These are phyloP conservation scores for Ciconia stormi DNA, from an alignment of 2,113 vertebrate species.

Conservation along the genomic window DNA sequence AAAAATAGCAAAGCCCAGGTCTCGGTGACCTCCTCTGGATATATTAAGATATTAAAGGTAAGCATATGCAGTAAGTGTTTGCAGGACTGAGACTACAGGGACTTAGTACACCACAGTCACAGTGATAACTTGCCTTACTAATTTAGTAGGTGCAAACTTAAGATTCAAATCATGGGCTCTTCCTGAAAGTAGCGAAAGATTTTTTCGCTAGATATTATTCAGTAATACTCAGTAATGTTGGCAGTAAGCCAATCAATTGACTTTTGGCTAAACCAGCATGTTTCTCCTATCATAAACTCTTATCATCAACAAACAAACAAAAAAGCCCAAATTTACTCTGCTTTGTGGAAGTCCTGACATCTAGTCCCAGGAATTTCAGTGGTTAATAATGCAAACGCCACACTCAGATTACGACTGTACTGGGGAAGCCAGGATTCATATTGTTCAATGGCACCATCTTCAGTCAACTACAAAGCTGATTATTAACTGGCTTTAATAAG, in stretches of 20 bases:
- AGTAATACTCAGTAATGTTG: neutral
- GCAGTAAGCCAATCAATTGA: neutral
- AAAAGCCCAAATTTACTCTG: neutral
- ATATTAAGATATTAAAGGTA: neutral
- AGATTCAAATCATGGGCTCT: neutral
- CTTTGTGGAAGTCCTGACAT: neutral
- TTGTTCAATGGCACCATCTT: conserved; percentile 32
- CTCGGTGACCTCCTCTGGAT: neutral
- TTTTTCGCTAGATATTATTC: neutral
- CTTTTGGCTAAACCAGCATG: neutral
- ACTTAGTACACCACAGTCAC: neutral
- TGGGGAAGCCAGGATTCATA: fast-evolving
- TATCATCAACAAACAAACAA: neutral
- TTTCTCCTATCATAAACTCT: neutral
- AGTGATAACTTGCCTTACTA: neutral
- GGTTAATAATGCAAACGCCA: neutral
- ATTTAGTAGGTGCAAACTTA: neutral
- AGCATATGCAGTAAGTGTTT: neutral
- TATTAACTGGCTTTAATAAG: neutral
- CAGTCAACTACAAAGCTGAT: neutral
- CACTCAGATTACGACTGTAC: neutral
- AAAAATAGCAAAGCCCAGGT: neutral
- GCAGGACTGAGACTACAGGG: neutral
- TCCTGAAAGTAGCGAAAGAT: neutral
- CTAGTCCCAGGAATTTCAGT: neutral